Percentiles rank a stretch among this genome's conserved stretches.
Conservation (phyloP, 2,888 invertebrate genomes). For the Synanthedon formicaeformis region DNA sequence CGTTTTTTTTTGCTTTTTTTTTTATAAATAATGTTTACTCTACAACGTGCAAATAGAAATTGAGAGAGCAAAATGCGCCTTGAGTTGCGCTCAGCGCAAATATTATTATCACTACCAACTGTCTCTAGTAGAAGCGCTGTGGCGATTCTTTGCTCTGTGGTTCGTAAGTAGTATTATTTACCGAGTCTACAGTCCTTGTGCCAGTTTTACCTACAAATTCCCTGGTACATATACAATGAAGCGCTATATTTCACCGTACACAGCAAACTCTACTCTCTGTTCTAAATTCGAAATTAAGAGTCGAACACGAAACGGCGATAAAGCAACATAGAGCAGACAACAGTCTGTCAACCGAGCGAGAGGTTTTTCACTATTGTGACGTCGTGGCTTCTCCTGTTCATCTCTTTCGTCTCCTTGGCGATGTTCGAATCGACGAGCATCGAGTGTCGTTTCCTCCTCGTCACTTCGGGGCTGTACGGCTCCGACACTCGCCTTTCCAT, state of each 20-base stretch:
- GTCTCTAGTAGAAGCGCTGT: too few species aligned
- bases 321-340: conserved; percentile 11
- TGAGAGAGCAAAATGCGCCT: too few species aligned
- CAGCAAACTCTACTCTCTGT: neutral
- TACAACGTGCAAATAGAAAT: too few species aligned
- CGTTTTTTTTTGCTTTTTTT: too few species aligned
- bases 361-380: conserved; percentile 50
- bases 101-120: too few species aligned
- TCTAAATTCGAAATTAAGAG: conserved; percentile 1
- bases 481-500: conserved; percentile 53
- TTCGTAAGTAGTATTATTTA: too few species aligned
- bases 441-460: conserved; percentile 56
- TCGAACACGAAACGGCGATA: conserved; percentile 1
- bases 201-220: too few species aligned
- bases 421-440: conserved; percentile 55
- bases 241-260: neutral
- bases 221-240: too few species aligned
- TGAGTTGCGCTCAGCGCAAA: too few species aligned
- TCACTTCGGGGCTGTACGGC: conserved; percentile 51
- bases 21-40: too few species aligned
- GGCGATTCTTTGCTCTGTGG: too few species aligned
- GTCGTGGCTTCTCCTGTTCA: conserved; percentile 48
- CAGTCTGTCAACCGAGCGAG: conserved; percentile 54
- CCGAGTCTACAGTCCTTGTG: too few species aligned
- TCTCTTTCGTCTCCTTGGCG: conserved; percentile 45